Evolutionary conservation across 2,113 vertebrate species (phyloP), one percentile per base, ranked within the genome.

Genomic region (Psephotus haematonotus): DNA sequence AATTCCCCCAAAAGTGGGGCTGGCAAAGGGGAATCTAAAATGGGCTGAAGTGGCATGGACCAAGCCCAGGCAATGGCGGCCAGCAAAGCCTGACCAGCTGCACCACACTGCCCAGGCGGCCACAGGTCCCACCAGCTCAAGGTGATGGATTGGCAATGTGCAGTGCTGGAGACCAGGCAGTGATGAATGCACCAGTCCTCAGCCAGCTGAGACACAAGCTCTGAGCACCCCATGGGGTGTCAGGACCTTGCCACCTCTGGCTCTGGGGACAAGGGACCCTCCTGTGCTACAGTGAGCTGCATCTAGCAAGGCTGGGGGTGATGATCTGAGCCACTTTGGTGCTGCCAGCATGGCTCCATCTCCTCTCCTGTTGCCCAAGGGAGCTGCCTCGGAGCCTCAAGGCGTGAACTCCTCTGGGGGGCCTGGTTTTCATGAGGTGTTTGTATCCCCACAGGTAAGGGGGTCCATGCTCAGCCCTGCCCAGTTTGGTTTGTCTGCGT

Each of bases 101-200:
- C 33, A 35, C 13, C 35, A 11, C 1, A 1, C 22, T 24, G 41
- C 20, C 25, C 2, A 1, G 22, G 35, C 31, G 37, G 65, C 81
- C 57, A n/a, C 37, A 33, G 33, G 33, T 16, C 39, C 6, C 13
- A 6, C n/a, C 49, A n/a, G 75, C 33, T 63, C 7, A 1, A 41
- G 33, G 62, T 27, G 78, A 37, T 0, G 2, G 49, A 13, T 10
- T 20, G 25, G 67, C 7, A 13, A 18, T 0, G 0, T 14, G 60
- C 37, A 67, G 52, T 1, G 0, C 68, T 3, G 8, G 13, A 16
- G 24, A 33, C 31, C 3, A 6, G 43, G 31, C 49, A 52, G 64
- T 4, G 44, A 28, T 1, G 12, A 60, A 9, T 12, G n/a, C 22
- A 11, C 37, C 39, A 4, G 79, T 27, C 65, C 46, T 60, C 72